Evolutionary conservation across 2,888 invertebrate species (phyloP).

Genomic region (Erebia epiphron): DNA sequence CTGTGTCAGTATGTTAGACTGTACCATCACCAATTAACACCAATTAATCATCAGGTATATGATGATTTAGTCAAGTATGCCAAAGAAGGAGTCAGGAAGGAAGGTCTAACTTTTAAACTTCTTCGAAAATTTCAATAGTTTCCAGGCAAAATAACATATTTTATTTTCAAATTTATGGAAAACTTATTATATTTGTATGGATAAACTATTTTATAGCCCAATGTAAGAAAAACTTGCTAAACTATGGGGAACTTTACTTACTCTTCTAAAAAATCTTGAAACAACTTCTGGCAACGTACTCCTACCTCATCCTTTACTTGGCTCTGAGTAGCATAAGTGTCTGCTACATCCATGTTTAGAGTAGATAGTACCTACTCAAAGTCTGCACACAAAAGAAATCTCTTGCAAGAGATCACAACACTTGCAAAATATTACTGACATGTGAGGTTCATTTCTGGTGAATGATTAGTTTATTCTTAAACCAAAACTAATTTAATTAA

Average conservation of each 20-base stretch:
- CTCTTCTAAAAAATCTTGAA: constrained; percentile 98
- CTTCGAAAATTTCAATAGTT: too few relatives aligned
- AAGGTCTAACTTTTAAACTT: too few relatives aligned
- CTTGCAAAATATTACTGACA: neutral
- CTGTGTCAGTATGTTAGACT: too few relatives aligned
- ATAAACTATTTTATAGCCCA: too few relatives aligned
- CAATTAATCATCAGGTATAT: too few relatives aligned
- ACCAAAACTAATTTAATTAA: neutral
- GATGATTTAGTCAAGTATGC: too few relatives aligned
- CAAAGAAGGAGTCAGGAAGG: too few relatives aligned
- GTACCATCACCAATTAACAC: too few relatives aligned
- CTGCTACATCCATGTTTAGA: constrained; percentile 91
- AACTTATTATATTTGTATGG: too few relatives aligned
- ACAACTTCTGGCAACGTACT: constrained; percentile 95
- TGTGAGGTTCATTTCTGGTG: neutral
- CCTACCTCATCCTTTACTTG: constrained; percentile 96
- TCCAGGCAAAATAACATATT: too few relatives aligned
- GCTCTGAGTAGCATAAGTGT: constrained; percentile 87
- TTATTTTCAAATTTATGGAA: too few relatives aligned
- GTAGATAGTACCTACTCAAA: neutral
- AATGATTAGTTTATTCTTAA: neutral
- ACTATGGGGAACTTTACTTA: constrained; percentile 72
- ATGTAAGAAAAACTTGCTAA: too few relatives aligned
- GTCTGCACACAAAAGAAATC: neutral
- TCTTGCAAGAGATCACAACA: neutral